Percentiles rank a stretch among this genome's conserved stretches.
Evolutionary conservation across 2,113 vertebrate species (phyloP).

Genomic region (Emberiza fucata): DNA sequence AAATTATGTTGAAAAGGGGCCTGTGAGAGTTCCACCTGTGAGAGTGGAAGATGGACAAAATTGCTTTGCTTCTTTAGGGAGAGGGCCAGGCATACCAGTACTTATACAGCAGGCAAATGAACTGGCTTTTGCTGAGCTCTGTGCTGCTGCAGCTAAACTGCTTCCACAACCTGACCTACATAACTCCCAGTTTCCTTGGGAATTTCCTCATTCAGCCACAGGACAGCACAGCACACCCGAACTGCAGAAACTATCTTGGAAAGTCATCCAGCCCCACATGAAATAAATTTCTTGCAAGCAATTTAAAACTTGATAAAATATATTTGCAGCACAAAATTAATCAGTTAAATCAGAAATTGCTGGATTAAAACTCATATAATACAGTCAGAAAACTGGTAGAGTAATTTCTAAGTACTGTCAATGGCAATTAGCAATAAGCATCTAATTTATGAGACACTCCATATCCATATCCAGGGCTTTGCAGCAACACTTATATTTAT

Average conservation of each 20-base stretch:
- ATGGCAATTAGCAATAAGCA: background rate
- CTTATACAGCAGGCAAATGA: background rate
- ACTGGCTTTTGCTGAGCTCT: constrained; percentile 17
- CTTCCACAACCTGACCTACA: constrained; percentile 1
- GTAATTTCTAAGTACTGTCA: background rate
- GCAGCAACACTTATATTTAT: background rate
- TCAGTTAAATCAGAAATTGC: background rate
- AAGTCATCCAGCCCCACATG: background rate
- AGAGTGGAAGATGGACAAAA: background rate
- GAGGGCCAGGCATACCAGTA: background rate
- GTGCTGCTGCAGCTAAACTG: background rate
- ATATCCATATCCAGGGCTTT: background rate
- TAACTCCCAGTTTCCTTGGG: background rate
- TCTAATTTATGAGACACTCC: background rate
- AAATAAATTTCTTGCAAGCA: background rate
- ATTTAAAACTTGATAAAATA: background rate
- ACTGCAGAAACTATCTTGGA: background rate
- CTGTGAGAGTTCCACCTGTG: background rate
- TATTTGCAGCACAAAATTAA: background rate
- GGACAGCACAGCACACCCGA: accelerated
- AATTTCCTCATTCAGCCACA: background rate
- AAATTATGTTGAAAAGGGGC: background rate
- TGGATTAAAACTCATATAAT: background rate
- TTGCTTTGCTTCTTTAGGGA: constrained; percentile 17
- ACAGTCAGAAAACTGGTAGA: background rate